Percentiles rank a stretch among this genome's conserved stretches.
These are phyloP conservation scores for Hyles vespertilio DNA, from an alignment of 1,140 invertebrate species.

Conservation along the genomic window DNA sequence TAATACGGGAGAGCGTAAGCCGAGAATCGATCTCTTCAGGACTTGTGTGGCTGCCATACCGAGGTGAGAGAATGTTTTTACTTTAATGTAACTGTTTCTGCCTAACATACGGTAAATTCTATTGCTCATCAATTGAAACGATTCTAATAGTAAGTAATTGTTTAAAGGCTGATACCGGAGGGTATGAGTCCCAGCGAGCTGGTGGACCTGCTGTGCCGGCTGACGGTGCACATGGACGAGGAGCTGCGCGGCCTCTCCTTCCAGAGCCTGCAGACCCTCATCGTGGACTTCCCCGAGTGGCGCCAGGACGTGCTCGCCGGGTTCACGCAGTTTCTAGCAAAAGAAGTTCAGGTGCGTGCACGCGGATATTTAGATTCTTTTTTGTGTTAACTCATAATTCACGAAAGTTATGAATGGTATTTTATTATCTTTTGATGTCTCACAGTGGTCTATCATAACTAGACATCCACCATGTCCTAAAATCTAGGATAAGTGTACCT, in stretches of 20 bases:
- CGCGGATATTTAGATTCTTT: too few relatives aligned
- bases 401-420: too few relatives aligned
- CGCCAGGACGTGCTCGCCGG: conserved; percentile 95
- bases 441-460: too few relatives aligned
- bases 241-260: conserved; percentile 93
- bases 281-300: conserved; percentile 98
- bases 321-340: conserved; percentile 95
- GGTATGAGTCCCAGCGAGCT: conserved; percentile 96
- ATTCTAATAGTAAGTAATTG: too few relatives aligned
- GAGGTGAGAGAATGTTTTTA: conserved; percentile 35
- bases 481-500: too few relatives aligned
- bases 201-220: conserved; percentile 91
- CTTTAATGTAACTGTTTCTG: too few relatives aligned
- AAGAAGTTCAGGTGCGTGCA: conserved; percentile 85
- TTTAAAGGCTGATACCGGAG: conserved; percentile 91
- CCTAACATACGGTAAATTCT: too few relatives aligned
- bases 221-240: conserved; percentile 96
- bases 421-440: too few relatives aligned
- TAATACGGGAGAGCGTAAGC: conserved; percentile 97
- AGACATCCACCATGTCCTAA: too few relatives aligned
- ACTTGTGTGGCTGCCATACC: conserved; percentile 99
- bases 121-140: too few relatives aligned
- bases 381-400: too few relatives aligned
- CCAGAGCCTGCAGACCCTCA: conserved; percentile 96
- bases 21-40: conserved; percentile 97